These are phyloP conservation scores for Pygoscelis adeliae DNA, from an alignment of 2,113 vertebrate species.

Conservation along the genomic window DNA sequence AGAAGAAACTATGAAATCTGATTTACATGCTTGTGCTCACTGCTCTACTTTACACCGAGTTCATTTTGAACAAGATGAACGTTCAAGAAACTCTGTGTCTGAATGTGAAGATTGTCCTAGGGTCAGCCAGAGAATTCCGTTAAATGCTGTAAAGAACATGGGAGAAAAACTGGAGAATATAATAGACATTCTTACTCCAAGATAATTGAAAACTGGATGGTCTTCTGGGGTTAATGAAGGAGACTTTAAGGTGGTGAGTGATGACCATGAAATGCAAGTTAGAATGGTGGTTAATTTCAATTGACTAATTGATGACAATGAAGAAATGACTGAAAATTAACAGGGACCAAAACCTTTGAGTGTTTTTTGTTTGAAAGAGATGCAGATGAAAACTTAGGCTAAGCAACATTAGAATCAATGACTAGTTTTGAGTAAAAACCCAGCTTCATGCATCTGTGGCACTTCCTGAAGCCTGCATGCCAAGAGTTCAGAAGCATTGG, in stretches of 20 bases:
- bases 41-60: background rate
- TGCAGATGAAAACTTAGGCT: background rate
- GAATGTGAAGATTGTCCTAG: background rate
- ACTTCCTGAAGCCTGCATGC: background rate
- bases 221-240: background rate
- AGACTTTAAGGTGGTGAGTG: constrained; percentile 50
- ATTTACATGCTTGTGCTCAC: background rate
- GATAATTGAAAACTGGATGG: background rate
- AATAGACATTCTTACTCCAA: constrained; percentile 24
- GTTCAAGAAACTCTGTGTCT: background rate
- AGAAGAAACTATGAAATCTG: background rate
- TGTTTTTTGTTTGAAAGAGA: background rate
- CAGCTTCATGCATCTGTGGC: background rate
- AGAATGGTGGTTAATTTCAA: background rate
- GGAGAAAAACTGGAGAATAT: constrained; percentile 47
- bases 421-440: background rate
- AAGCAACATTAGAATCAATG: background rate
- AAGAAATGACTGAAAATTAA: background rate
- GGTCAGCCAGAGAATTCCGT: constrained; percentile 28
- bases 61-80: constrained; percentile 12
- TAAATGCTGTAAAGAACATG: constrained; percentile 58
- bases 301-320: background rate
- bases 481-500: background rate
- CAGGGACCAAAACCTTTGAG: background rate
- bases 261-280: background rate